phyloP scores from a whole-genome alignment of 64 coral and sea anemone species.

The Exaiptasia diaphana region DNA sequence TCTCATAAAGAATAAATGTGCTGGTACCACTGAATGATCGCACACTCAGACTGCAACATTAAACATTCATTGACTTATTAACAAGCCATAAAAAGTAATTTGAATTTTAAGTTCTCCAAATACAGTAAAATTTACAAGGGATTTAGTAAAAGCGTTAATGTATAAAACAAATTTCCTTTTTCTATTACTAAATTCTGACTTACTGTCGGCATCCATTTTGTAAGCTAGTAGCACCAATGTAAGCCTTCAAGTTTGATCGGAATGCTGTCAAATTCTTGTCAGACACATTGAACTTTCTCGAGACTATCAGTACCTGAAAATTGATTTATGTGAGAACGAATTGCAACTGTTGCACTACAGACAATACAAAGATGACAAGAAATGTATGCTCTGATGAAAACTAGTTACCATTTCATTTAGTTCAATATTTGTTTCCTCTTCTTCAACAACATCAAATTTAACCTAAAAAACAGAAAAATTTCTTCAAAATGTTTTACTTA shows the following conservation, averaged over 20 bases:
- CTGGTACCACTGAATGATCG: constrained; percentile 56
- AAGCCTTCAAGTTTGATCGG: constrained; percentile 62
- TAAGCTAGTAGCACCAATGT: constrained; percentile 59
- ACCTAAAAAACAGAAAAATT: constrained; percentile 17
- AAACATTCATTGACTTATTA: too few species aligned
- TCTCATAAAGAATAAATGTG: constrained; percentile 66
- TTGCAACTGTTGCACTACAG: too few species aligned
- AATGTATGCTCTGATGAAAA: neutral
- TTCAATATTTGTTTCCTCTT: constrained; percentile 59
- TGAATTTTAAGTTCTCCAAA: neutral
- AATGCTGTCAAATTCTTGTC: constrained; percentile 27
- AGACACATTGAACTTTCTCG: constrained; percentile 40
- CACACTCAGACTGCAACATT: constrained; percentile 56
- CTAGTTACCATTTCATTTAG: constrained; percentile 42
- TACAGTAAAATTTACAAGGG: neutral
- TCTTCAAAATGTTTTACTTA: neutral
- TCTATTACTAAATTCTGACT: neutral
- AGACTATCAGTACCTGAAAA: constrained; percentile 21
- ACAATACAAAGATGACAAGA: too few species aligned
- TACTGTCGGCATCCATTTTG: constrained; percentile 71
- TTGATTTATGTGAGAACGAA: neutral
- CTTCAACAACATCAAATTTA: constrained; percentile 86
- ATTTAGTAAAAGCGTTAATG: neutral
- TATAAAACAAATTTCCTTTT: neutral
- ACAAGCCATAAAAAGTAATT: neutral